Evolutionary conservation across 2,888 invertebrate genomes (phyloP), one percentile per base, ranked within the genome.

Genomic region (Hoplodrina blanda): DNA sequence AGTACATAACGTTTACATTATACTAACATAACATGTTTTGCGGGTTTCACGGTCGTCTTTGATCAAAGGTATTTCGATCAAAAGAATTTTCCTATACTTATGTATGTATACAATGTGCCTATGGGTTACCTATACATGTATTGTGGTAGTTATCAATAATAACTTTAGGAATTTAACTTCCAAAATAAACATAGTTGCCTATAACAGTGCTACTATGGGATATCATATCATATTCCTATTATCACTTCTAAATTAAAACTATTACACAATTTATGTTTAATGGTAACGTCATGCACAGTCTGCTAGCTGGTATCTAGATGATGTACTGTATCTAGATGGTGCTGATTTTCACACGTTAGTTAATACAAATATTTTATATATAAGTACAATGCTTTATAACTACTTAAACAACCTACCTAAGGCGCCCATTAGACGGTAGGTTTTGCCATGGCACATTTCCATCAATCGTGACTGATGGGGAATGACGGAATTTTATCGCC

Each of bases 31-130:
- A 44, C 33, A 66, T 50, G 41, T 41, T 64, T 30, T 17, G 19
- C 7, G 1, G 56, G 61, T 49, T 73, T 73, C 68, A 73, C 11
- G 68, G 73, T 10, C 46, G 11, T 60, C 46, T 60, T 33, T 44
- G 37, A 50, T 41, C 44, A 54, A 8, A 52, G 3, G 7, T 25
- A 17, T 52, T 33, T 4, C 44, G 1, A 19, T 20, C 10, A 0
- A 17, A 44, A 5, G 4, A 30, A 56, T 56, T 70, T 71, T 56
- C 56, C 56, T 64, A 30, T 55, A 46, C 11, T 0, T 68, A 53
- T 0, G 15, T 52, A 52, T 5, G 4, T 44, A n/a, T n/a, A n/a
- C n/a, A n/a, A 44, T 11, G 13, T 3, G 11, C 11, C 10, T 11
- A 6, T 41, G 41, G 41, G 13, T 10, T 33, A 33, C 33, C 33